These are phyloP conservation scores for Macaca nemestrina DNA, from an alignment of 2,113 vertebrate genomes.

Conservation along the genomic window DNA sequence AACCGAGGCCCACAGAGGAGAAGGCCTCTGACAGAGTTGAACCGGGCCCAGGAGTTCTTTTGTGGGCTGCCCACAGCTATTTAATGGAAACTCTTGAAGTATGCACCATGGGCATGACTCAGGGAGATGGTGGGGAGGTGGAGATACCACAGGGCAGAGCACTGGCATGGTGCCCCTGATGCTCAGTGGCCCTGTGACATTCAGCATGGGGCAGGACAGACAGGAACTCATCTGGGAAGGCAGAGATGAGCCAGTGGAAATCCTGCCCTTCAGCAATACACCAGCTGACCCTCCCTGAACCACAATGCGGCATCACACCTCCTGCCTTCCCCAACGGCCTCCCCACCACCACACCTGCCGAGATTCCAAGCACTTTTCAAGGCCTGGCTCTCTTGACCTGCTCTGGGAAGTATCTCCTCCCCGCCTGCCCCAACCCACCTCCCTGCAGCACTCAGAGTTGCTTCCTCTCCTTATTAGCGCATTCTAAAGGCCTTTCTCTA, in stretches of 20 bases:
- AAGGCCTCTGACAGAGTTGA: background rate
- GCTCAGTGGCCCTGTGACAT: background rate
- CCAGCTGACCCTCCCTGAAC: background rate
- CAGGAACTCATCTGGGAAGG: background rate
- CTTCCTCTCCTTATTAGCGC: background rate
- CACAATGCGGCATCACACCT: rapidly evolving
- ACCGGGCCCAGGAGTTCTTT: background rate
- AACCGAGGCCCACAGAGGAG: background rate
- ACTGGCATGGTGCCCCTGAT: background rate
- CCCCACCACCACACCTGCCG: background rate
- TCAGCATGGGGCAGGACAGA: background rate
- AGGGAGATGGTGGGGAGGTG: background rate
- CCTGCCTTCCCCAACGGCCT: background rate
- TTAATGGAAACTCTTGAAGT: background rate
- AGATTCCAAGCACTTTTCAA: background rate
- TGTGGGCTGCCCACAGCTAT: background rate
- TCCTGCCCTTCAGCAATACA: background rate
- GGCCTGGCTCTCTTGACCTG: background rate
- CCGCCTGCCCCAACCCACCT: background rate
- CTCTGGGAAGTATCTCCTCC: background rate
- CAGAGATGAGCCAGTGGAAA: background rate
- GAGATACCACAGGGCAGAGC: no score
- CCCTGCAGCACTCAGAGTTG: background rate
- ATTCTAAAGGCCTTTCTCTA: background rate
- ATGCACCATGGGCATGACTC: background rate